These are phyloP conservation scores for Aspidapion aeneum DNA, from an alignment of 2,888 invertebrate species.

Conservation along the genomic window DNA sequence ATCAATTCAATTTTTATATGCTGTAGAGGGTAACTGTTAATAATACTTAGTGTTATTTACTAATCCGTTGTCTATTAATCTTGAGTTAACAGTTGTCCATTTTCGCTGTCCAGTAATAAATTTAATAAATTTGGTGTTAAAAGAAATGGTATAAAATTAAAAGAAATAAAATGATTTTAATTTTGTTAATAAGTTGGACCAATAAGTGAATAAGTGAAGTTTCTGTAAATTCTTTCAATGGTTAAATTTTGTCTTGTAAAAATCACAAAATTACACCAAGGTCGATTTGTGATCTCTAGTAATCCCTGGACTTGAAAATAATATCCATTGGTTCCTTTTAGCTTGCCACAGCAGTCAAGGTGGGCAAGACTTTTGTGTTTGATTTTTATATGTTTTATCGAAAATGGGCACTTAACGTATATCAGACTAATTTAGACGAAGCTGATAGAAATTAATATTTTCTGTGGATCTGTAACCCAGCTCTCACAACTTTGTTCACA, in stretches of 20 bases:
- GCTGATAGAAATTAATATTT: not conserved
- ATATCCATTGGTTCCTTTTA: not conserved
- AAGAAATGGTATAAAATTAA: not conserved
- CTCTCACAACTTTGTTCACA: not conserved
- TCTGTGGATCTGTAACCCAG: not conserved
- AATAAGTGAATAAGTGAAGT: not conserved
- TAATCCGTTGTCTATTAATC: not conserved
- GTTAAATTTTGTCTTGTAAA: not conserved
- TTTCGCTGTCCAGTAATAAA: not conserved
- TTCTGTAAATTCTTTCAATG: not conserved
- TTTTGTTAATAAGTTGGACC: not conserved
- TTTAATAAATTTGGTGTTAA: not conserved
- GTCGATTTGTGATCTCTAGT: not conserved
- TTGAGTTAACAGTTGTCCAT: not conserved
- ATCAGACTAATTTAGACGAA: not conserved
- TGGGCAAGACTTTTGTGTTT: not conserved
- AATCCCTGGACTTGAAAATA: not conserved
- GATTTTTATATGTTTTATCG: not conserved
- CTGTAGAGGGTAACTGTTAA: too few species aligned
- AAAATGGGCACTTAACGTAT: not conserved
- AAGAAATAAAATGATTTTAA: not conserved
- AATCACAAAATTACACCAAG: not conserved
- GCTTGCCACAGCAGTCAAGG: not conserved
- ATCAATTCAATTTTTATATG: too few species aligned
- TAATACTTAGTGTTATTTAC: not conserved